Conservation (phyloP, 1,140 invertebrate species). For the Platorchestia sp. region DNA sequence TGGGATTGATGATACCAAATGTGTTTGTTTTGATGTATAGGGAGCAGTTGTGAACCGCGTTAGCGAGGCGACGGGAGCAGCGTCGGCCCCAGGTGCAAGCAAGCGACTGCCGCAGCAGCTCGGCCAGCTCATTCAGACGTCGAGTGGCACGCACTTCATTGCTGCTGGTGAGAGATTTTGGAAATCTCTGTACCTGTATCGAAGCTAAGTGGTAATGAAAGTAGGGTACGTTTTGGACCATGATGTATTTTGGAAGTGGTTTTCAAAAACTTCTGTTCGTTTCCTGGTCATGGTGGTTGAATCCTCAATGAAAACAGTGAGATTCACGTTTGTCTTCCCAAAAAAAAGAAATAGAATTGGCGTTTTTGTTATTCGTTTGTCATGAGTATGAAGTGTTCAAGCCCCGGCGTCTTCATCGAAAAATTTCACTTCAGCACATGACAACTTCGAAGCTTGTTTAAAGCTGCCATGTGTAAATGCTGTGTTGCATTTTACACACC, state of each 20-base stretch:
- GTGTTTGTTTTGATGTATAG: background rate
- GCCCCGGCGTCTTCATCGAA: background rate
- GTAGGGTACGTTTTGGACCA: too few relatives aligned
- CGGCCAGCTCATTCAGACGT: slow-evolving; percentile 29
- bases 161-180: background rate
- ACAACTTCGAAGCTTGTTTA: background rate
- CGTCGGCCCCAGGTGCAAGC: background rate
- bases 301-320: too few relatives aligned
- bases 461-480: background rate
- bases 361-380: background rate
- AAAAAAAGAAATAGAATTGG: too few relatives aligned
- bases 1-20: background rate
- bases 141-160: slow-evolving; percentile 8
- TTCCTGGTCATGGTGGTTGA: too few relatives aligned
- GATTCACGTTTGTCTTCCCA: too few relatives aligned
- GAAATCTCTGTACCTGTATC: background rate
- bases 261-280: too few relatives aligned
- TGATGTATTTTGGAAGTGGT: too few relatives aligned
- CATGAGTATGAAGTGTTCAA: background rate
- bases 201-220: background rate
- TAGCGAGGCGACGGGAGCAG: background rate
- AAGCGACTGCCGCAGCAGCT: slow-evolving; percentile 30
- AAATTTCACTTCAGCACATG: background rate
- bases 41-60: background rate
- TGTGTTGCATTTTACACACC: background rate